Evolutionary conservation across 2,113 vertebrate species (phyloP).

Genomic region (Tragulus kanchil): DNA sequence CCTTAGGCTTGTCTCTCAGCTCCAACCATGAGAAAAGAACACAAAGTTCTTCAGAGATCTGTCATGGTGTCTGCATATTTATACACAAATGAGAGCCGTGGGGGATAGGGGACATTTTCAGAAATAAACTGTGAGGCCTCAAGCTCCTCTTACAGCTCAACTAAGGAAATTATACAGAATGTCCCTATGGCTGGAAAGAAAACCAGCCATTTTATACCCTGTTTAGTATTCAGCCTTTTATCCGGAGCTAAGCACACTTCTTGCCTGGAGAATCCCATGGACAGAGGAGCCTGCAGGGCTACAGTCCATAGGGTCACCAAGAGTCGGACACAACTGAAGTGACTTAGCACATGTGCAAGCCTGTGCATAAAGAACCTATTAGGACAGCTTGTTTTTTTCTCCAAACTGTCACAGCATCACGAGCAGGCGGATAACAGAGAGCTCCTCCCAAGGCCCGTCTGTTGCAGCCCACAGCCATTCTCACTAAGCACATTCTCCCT

Average conservation of each 20-base stretch:
- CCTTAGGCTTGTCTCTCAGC: not conserved
- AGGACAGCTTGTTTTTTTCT: not conserved
- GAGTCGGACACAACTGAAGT: not conserved
- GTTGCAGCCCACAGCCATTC: too few species aligned
- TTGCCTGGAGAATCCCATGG: too few species aligned
- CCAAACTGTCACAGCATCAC: too few species aligned
- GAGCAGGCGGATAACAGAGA: not conserved
- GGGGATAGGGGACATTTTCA: not conserved
- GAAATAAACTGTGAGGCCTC: conserved; percentile 54
- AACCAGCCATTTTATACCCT: conserved; percentile 13
- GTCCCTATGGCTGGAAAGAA: not conserved
- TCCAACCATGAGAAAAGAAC: conserved; percentile 17
- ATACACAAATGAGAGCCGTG: conserved; percentile 47
- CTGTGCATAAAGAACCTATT: not conserved
- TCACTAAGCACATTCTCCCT: not conserved
- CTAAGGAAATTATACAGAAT: not conserved
- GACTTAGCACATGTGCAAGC: not conserved
- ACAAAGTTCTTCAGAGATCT: not conserved
- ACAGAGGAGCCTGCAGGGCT: too few species aligned
- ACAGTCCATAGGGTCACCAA: not conserved
- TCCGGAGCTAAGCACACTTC: not conserved
- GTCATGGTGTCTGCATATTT: conserved; percentile 53
- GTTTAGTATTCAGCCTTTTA: not conserved
- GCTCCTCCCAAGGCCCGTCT: too few species aligned
- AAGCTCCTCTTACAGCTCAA: conserved; percentile 3